These are phyloP conservation scores for Ophthalmolycus amberensis DNA, from an alignment of 2,113 vertebrate species.

Conservation along the genomic window DNA sequence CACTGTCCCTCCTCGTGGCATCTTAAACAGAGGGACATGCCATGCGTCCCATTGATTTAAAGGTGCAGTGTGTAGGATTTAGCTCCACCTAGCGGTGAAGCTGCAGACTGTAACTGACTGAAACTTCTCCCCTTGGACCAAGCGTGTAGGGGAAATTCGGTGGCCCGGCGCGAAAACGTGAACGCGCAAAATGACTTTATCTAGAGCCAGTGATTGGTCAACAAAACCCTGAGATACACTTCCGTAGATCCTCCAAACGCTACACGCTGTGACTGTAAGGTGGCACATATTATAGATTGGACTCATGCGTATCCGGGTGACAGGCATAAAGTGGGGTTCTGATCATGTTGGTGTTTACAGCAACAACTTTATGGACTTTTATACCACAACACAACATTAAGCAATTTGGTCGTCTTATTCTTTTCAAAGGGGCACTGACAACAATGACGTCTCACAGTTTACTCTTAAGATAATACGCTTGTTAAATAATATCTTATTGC, in stretches of 20 bases:
- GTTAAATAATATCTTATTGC: constrained; percentile 22
- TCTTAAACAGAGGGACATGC: background rate
- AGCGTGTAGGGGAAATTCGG: background rate
- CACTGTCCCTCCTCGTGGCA: background rate
- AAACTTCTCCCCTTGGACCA: background rate
- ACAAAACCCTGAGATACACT: background rate
- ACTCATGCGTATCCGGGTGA: background rate
- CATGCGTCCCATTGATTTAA: background rate
- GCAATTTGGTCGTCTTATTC: background rate
- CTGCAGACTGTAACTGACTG: background rate
- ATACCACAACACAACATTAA: background rate
- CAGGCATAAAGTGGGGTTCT: background rate
- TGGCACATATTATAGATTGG: constrained; percentile 5
- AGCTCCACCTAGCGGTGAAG: background rate
- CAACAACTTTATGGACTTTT: background rate
- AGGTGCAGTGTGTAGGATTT: background rate
- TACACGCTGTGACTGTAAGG: background rate
- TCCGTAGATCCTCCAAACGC: background rate
- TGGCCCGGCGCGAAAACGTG: background rate
- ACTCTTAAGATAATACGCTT: background rate
- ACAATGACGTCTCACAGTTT: background rate
- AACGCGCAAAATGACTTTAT: background rate
- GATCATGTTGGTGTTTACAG: background rate
- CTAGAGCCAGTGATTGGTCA: background rate
- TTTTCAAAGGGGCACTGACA: background rate